These are phyloP conservation scores for Botrylloides violaceus DNA, from an alignment of 23 tunicate species.

Conservation along the genomic window DNA sequence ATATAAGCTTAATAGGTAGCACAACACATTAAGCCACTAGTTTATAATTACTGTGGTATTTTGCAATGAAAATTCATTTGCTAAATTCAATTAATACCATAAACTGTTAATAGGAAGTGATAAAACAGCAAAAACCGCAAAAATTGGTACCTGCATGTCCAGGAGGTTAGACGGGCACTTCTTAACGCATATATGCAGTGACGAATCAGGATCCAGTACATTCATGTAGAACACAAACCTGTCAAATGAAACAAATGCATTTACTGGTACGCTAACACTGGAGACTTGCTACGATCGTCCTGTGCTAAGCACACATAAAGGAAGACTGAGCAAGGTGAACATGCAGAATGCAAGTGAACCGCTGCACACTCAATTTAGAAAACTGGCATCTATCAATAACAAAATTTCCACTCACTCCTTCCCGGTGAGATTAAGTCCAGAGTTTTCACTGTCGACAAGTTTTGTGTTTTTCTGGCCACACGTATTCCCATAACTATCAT, in stretches of 20 bases:
- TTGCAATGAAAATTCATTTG: no score
- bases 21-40: no score
- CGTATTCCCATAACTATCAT: conserved; percentile 80
- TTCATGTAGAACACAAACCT: conserved; percentile 90
- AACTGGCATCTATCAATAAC: background rate
- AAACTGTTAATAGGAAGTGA: no score
- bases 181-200: conserved; percentile 72
- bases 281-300: no score
- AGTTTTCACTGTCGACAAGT: conserved; percentile 42
- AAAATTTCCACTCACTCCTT: conserved; percentile 37
- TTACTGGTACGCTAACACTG: no score
- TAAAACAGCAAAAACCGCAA: no score
- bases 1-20: no score
- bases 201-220: conserved; percentile 36
- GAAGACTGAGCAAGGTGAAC: no score
- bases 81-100: no score
- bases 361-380: background rate
- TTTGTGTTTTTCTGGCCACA: conserved; percentile 57
- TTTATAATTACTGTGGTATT: no score
- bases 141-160: background rate
- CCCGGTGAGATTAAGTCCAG: conserved; percentile 58
- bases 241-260: no score
- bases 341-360: background rate
- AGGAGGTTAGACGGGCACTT: conserved; percentile 43
- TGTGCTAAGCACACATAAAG: no score